Conservation (phyloP, 2,888 invertebrate species). For the Antheraea assamensis region DNA sequence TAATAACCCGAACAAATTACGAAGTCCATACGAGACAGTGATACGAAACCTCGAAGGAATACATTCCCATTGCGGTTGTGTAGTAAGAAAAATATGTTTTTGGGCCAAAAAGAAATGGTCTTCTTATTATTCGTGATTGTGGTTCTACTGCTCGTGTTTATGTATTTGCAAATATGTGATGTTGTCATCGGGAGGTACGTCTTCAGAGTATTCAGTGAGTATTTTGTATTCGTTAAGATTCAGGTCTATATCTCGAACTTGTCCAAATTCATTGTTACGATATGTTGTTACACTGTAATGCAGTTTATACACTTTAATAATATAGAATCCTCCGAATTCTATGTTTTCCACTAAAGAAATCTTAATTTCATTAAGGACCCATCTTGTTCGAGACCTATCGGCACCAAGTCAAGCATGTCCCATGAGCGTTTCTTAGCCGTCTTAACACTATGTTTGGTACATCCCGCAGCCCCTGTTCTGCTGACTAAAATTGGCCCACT, state of each 20-base stretch:
- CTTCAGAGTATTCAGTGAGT: conserved; percentile 67
- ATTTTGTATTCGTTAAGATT: not conserved
- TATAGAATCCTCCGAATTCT: too few species aligned
- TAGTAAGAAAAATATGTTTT: conserved; percentile 51
- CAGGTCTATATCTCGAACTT: not conserved
- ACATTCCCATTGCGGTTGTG: not conserved
- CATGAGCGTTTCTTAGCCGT: too few species aligned
- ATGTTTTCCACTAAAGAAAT: too few species aligned
- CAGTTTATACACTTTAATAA: too few species aligned
- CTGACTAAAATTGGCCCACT: too few species aligned
- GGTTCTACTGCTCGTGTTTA: conserved; percentile 51
- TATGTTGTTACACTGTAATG: too few species aligned
- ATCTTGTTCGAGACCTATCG: too few species aligned
- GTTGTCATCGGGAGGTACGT: conserved; percentile 56
- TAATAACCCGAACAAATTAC: not conserved
- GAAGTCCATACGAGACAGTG: not conserved
- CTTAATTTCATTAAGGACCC: too few species aligned
- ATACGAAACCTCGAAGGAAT: not conserved
- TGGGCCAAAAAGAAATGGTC: conserved; percentile 53
- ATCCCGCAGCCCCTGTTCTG: too few species aligned
- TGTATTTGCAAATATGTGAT: conserved; percentile 68
- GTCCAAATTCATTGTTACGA: too few species aligned
- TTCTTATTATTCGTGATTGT: conserved; percentile 53
- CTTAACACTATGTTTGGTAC: too few species aligned
- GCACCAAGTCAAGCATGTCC: too few species aligned